Base-by-base conservation (phyloP, 2,888 invertebrate genomes). In the Melieria crassipennis region DNA sequence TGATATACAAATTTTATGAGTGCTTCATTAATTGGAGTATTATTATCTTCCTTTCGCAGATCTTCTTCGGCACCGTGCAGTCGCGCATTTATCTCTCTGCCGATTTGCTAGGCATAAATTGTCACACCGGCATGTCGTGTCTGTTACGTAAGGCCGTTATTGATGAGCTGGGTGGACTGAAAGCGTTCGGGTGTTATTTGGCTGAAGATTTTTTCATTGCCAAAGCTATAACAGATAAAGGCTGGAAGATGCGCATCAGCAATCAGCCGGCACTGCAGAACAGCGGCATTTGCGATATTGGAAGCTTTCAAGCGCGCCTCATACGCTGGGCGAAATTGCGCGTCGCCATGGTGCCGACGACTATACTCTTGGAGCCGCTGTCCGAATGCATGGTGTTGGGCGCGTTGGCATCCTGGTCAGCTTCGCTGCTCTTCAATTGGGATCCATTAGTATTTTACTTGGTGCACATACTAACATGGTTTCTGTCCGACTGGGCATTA, bases 171-270 rank as follows among this genome's bases (percentile, higher is more conserved):
- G 99, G 99, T 4, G 99, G 99, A 0, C 88, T 99, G 72, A 91
- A 93, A 78, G 90, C 92, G 5, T 98, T 99, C 86, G 96, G 94
- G 4, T 93, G 95, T 79, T 99, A 97, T 87, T 88, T 99, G 64
- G 99, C 99, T 0, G 99, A 99, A 88, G 99, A 99, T 87, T 99
- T 95, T 88, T 99, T 99, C 86, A 94, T 99, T 84, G 97, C 98
- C 69, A 94, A 97, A 87, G 92, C 92, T 67, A 91, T 98, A 78
- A 91, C 92, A 55, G 93, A 95, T 79, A 91, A 93, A 55, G 97
- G 98, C 6, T 99, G 96, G 95, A 91, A 92, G 80, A 93, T 96
- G 86, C 91, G 94, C 2, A 94, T 99, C 74, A 93, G 95, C 81
- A 94, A 96, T 83, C 93, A 96, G 83, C 98, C 99, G 7, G 99